Percentiles rank a stretch among this genome's conserved stretches.
These are phyloP conservation scores for Eulemur albifrons DNA, from an alignment of 2,797 vertebrate genomes.

Conservation along the genomic window DNA sequence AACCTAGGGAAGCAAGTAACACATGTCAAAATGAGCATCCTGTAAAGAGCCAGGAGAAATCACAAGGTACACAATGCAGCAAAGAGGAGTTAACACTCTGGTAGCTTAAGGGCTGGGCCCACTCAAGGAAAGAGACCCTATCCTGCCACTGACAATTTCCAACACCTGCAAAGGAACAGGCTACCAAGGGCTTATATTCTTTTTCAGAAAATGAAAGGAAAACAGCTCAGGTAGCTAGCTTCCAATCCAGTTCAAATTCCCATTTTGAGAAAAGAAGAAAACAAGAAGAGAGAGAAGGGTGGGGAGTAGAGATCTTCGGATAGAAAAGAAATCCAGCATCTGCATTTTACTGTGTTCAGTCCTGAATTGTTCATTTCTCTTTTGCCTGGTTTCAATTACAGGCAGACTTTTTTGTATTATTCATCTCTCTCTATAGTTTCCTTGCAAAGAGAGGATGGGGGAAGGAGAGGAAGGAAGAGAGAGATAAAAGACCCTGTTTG, in stretches of 20 bases:
- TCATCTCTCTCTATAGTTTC: constrained; percentile 64
- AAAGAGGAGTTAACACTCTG: background rate
- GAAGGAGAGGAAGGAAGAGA: background rate
- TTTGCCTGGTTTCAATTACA: constrained; percentile 75
- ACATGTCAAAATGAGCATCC: constrained; percentile 30
- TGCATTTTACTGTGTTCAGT: constrained; percentile 18
- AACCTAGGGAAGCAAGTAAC: constrained; percentile 87
- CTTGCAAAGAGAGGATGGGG: constrained; percentile 16
- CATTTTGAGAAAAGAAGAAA: background rate
- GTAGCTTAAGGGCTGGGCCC: background rate
- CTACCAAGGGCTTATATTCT: background rate
- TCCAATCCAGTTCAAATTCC: background rate
- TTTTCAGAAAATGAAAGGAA: constrained; percentile 3
- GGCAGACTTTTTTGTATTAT: constrained; percentile 70
- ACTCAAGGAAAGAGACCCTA: background rate
- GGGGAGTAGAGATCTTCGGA: background rate
- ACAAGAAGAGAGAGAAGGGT: background rate
- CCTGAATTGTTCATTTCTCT: constrained; percentile 36
- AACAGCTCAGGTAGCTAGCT: background rate
- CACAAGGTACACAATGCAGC: background rate
- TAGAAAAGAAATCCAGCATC: constrained; percentile 10
- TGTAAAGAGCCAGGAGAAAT: background rate
- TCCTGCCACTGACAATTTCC: background rate
- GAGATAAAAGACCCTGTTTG: constrained; percentile 33
- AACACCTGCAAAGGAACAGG: background rate